These are phyloP conservation scores for Porites evermanni DNA, from an alignment of 92 coral and sea anemone genomes.

Conservation along the genomic window DNA sequence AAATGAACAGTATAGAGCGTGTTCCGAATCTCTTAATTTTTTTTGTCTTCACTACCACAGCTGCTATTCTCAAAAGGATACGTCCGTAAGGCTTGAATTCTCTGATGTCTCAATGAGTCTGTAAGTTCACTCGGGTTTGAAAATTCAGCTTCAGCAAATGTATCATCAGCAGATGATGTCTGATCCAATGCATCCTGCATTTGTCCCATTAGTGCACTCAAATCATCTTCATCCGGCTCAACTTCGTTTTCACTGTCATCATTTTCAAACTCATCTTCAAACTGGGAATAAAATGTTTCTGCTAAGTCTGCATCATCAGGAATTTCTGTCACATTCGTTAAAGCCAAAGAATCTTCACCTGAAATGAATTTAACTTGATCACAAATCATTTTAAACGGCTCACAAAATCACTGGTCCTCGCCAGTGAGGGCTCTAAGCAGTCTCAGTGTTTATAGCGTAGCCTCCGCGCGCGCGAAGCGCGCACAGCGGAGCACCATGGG, in stretches of 20 bases:
- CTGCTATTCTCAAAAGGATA: slow-evolving; percentile 68
- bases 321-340: slow-evolving; percentile 80
- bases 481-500: no score
- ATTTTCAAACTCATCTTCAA: slow-evolving; percentile 94
- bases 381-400: no score
- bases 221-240: slow-evolving; percentile 74
- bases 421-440: no score
- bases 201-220: slow-evolving; percentile 82
- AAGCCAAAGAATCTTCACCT: slow-evolving; percentile 47
- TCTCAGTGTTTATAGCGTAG: no score
- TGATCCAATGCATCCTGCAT: slow-evolving; percentile 89
- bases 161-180: slow-evolving; percentile 65
- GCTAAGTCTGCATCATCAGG: slow-evolving; percentile 93
- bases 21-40: no score
- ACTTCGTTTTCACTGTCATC: slow-evolving; percentile 71
- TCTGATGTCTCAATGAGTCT: slow-evolving; percentile 68
- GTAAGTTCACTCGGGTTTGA: slow-evolving; percentile 67
- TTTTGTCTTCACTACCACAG: not conserved
- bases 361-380: not conserved
- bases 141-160: slow-evolving; percentile 70
- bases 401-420: no score
- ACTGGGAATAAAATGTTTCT: slow-evolving; percentile 97
- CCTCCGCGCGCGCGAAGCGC: no score
- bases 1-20: no score
- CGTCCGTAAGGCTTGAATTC: slow-evolving; percentile 79